Conservation (phyloP, 2,113 vertebrate species). For the Scalopus aquaticus region DNA sequence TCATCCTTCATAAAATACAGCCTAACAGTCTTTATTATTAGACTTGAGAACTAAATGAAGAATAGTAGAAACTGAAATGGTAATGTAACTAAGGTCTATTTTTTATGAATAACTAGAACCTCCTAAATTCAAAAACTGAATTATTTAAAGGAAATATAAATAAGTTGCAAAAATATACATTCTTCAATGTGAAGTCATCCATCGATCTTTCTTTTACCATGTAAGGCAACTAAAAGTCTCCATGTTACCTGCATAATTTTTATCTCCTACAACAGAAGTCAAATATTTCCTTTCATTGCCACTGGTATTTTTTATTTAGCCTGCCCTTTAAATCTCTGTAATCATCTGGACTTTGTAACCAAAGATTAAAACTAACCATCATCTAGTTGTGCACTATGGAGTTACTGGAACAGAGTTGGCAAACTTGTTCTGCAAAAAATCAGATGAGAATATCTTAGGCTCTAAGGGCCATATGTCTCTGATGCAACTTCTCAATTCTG, state of each 20-base stretch:
- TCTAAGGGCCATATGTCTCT: neutral
- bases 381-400: neutral
- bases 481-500: neutral
- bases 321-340: slow-evolving; percentile 50
- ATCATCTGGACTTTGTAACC: slow-evolving; percentile 56
- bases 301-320: slow-evolving; percentile 50
- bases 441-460: neutral
- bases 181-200: slow-evolving; percentile 33
- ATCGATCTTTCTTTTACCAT: slow-evolving; percentile 21
- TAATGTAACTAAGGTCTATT: neutral
- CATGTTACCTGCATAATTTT: slow-evolving; percentile 8
- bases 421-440: slow-evolving; percentile 1
- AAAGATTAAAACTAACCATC: slow-evolving; percentile 63
- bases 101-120: neutral
- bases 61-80: neutral
- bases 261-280: slow-evolving; percentile 3
- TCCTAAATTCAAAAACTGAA: slow-evolving; percentile 23
- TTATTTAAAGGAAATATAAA: slow-evolving; percentile 47
- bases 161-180: neutral
- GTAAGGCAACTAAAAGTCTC: slow-evolving; percentile 23
- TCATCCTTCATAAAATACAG: slow-evolving; percentile 27
- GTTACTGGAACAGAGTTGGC: neutral
- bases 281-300: slow-evolving; percentile 58
- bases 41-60: slow-evolving; percentile 37
- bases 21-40: neutral